phyloP scores from a whole-genome alignment of 2,113 vertebrate genomes.

The Smithornis capensis region DNA sequence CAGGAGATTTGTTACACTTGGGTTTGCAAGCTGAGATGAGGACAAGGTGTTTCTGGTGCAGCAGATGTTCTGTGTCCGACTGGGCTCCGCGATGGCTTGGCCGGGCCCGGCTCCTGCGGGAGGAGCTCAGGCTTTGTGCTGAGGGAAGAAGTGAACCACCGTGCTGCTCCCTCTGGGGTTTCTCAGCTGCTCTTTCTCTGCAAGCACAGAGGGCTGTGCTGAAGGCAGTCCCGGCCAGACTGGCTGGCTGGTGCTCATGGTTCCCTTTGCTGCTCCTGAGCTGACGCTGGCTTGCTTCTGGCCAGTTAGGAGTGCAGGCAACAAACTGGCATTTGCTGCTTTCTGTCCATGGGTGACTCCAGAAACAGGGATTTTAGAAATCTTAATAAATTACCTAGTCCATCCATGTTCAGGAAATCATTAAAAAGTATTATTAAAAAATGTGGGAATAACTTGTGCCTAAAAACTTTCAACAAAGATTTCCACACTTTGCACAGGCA shows the following conservation, averaged over 20 bases:
- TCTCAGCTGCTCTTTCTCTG: background rate
- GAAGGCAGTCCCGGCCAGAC: background rate
- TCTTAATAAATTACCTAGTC: background rate
- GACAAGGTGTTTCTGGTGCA: background rate
- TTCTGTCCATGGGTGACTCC: background rate
- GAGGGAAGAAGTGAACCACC: background rate
- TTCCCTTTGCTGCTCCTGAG: background rate
- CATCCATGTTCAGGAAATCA: background rate
- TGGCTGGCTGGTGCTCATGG: background rate
- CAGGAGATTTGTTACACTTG: background rate
- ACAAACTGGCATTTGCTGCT: background rate
- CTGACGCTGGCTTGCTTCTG: background rate
- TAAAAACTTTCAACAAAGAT: background rate
- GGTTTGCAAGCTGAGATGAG: background rate
- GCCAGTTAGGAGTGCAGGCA: background rate
- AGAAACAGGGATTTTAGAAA: background rate
- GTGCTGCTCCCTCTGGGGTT: background rate
- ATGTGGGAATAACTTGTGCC: background rate
- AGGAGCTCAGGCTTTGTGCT: background rate
- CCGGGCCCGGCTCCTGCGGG: background rate
- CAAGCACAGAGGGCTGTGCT: background rate
- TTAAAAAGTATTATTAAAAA: background rate
- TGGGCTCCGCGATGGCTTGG: background rate
- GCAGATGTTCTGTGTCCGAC: background rate
- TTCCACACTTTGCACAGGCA: background rate